phyloP scores from a whole-genome alignment of 2,113 vertebrate species.

The Paraplagusia blochii region DNA sequence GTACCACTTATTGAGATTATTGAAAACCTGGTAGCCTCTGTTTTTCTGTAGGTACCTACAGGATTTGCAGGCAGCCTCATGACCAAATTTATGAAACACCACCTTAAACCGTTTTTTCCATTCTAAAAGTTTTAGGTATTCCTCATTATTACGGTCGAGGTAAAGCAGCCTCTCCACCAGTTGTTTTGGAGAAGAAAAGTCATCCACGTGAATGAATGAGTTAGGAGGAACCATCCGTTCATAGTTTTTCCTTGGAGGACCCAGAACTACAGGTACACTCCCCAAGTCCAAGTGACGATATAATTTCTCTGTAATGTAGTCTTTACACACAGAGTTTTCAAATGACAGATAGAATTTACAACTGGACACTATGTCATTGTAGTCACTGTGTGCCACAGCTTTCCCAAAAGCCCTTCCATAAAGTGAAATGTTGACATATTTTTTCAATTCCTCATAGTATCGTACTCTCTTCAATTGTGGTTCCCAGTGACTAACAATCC shows the following conservation, averaged over 20 bases:
- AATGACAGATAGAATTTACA: conserved; percentile 91
- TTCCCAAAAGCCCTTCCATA: conserved; percentile 78
- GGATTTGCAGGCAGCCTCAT: conserved; percentile 79
- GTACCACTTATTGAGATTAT: conserved; percentile 71
- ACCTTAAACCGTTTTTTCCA: conserved; percentile 82
- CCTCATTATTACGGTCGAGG: conserved; percentile 79
- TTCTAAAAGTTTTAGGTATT: conserved; percentile 82
- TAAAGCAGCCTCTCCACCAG: conserved; percentile 80
- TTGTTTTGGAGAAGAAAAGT: conserved; percentile 81
- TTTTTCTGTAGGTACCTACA: conserved; percentile 83
- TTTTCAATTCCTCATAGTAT: conserved; percentile 81
- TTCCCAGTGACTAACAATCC: conserved; percentile 90
- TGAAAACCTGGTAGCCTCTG: conserved; percentile 78
- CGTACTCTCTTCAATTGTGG: conserved; percentile 75
- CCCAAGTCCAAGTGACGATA: conserved; percentile 78
- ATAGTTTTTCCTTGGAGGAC: conserved; percentile 83
- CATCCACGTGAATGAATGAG: conserved; percentile 87
- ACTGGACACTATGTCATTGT: conserved; percentile 75
- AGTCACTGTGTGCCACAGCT: conserved; percentile 71
- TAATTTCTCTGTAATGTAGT: conserved; percentile 89
- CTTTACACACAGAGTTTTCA: conserved; percentile 85
- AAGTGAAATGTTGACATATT: conserved; percentile 78
- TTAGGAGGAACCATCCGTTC: conserved; percentile 81
- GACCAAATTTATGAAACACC: conserved; percentile 74
- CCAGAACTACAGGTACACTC: conserved; percentile 82